Base-by-base conservation (phyloP, 2,888 invertebrate species). In the Trachelus tabidus region DNA sequence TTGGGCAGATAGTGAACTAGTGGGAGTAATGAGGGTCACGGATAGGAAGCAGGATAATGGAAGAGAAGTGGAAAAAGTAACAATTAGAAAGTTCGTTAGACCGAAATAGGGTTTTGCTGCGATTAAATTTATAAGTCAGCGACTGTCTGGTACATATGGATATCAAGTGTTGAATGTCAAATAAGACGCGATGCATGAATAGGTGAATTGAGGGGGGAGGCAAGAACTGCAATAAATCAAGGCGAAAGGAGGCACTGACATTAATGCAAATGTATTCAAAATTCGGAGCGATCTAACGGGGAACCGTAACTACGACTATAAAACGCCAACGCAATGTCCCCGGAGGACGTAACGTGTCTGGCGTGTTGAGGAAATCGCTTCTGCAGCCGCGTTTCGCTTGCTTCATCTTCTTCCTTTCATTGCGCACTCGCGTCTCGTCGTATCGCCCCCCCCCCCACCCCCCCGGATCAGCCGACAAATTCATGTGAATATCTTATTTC, bases 251-350 rank as follows among this genome's bases (percentile, higher is more conserved):
- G 40, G 40, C 40, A 15, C 40, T 15, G 40, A 76, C 76, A 81
- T 85, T 84, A 76, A 85, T 83, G 82, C 81, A 85, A 87, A 87
- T 87, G 87, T 85, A 87, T 87, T 86, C 87, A 80, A 69, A 85
- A 83, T 79, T 80, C 81, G 75, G 68, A 73, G 73, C 77, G 78
- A 81, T 80, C 56, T 76, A 40, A 34, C 71, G 37, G 56, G 35
- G 79, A 68, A 68, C 78, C 69, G 81, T 81, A 84, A 84, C 79
- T 79, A 76, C 71, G 79, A 37, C 76, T 77, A 77, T 85, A 85
- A 85, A 79, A 85, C 68, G 71, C 56, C 11, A 79, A 79, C 75
- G 77, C 37, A 15, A 40, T 15, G 40, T 40, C 73, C 68, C 71
- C 69, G 75, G 30, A 40, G 69, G 23, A 56, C 35, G 56, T 80